Conservation (phyloP, 2,797 vertebrate genomes). For the Sparidentex hasta region DNA sequence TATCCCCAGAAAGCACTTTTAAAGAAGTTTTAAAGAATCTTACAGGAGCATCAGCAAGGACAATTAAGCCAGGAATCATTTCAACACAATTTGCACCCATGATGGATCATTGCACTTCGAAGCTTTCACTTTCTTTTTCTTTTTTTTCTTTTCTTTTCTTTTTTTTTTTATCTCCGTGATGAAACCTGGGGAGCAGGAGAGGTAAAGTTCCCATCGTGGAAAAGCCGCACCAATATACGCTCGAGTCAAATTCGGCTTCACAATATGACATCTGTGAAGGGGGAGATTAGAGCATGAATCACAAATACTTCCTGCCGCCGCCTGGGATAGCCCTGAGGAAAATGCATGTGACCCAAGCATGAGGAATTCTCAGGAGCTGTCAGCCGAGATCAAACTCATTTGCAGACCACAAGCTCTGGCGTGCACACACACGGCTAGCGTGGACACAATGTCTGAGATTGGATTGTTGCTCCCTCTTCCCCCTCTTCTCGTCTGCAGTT, state of each 20-base stretch:
- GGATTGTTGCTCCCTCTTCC: conserved; percentile 43
- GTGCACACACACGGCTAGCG: conserved; percentile 62
- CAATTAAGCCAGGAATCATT: conserved; percentile 15
- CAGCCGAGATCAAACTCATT: conserved; percentile 83
- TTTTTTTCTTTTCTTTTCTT: background rate
- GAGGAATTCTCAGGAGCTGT: conserved; percentile 81
- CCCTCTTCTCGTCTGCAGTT: conserved; percentile 22
- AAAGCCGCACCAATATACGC: conserved; percentile 53
- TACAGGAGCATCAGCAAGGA: background rate
- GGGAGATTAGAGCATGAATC: conserved; percentile 78
- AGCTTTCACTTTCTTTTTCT: conserved; percentile 32
- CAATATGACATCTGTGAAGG: conserved; percentile 77
- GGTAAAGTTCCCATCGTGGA: conserved; percentile 25
- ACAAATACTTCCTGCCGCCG: conserved; percentile 72
- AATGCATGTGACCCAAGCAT: conserved; percentile 79
- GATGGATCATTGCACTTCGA: conserved; percentile 26
- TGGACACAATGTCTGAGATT: conserved; percentile 54
- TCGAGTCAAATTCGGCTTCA: conserved; percentile 65
- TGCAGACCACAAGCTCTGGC: conserved; percentile 73
- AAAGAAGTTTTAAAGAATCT: background rate
- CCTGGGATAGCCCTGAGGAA: conserved; percentile 73
- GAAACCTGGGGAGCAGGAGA: conserved; percentile 27
- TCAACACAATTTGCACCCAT: background rate
- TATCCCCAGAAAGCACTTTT: background rate
- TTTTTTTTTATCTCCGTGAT: conserved; percentile 11